A percentile compares a stretch with the other conserved stretches of the same genome.
These are phyloP conservation scores for Diplodus sargus DNA, from an alignment of 2,797 vertebrate species.

Conservation along the genomic window DNA sequence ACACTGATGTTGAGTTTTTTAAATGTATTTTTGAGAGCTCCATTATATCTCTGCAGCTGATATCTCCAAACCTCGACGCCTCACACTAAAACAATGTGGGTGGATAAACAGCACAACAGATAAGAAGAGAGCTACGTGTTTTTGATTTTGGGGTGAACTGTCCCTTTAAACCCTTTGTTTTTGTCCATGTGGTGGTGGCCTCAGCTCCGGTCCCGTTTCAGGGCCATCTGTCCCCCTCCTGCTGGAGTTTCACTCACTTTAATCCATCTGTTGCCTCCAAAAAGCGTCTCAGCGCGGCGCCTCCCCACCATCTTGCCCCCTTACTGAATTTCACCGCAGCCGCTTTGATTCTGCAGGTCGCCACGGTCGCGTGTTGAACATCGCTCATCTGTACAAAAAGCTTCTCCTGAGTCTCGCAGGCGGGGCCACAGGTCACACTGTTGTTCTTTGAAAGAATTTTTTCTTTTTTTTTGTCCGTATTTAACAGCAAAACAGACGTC, in stretches of 20 bases:
- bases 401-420: neutral
- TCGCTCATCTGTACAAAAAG: slow-evolving; percentile 28
- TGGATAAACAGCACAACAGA: no score
- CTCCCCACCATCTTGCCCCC: slow-evolving; percentile 41
- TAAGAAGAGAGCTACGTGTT: no score
- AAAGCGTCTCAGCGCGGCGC: slow-evolving; percentile 44
- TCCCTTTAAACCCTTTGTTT: neutral
- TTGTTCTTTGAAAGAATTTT: neutral
- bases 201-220: slow-evolving; percentile 66
- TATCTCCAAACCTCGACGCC: no score
- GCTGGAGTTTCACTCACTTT: slow-evolving; percentile 56
- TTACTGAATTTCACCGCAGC: slow-evolving; percentile 50
- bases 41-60: no score
- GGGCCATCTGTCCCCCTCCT: slow-evolving; percentile 73
- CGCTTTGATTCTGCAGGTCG: slow-evolving; percentile 50
- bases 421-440: slow-evolving; percentile 15
- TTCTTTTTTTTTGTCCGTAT: slow-evolving; percentile 6
- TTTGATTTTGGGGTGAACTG: no score
- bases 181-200: slow-evolving; percentile 9
- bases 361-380: slow-evolving; percentile 33
- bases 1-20: no score
- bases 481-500: slow-evolving; percentile 23
- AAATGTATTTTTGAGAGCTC: no score
- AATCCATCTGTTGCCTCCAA: slow-evolving; percentile 72
- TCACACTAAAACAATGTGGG: no score